These are phyloP conservation scores for Heterodera schachtii DNA, from an alignment of 1,140 invertebrate species.

Conservation along the genomic window DNA sequence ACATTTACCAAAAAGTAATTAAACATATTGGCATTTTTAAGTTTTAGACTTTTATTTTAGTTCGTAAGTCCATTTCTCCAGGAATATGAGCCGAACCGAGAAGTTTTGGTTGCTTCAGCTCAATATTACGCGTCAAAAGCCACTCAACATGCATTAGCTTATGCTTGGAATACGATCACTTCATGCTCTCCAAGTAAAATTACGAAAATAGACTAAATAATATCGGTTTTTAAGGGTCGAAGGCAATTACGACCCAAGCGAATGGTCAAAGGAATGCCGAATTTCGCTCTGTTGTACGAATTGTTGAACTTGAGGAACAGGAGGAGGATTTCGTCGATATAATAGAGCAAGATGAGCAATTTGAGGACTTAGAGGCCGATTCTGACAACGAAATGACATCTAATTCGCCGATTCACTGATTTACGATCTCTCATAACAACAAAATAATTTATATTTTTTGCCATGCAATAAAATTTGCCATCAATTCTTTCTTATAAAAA, in stretches of 20 bases:
- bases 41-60: neutral
- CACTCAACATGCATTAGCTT: neutral
- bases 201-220: neutral
- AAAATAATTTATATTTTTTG: neutral
- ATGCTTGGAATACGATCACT: neutral
- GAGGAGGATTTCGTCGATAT: neutral
- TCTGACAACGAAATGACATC: neutral
- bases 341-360: neutral
- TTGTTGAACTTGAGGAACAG: neutral
- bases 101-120: neutral
- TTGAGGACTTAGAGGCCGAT: neutral
- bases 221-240: neutral
- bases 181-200: neutral
- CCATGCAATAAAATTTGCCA: neutral
- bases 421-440: neutral
- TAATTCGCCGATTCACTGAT: neutral
- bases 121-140: constrained; percentile 10
- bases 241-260: neutral
- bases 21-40: neutral
- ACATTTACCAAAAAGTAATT: constrained; percentile 26
- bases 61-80: constrained; percentile 26
- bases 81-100: constrained; percentile 23
- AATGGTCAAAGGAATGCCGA: neutral
- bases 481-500: no score
- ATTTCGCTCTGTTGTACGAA: neutral